phyloP scores from a whole-genome alignment of 2,797 vertebrate species.

The Premnoplex brunnescens region DNA sequence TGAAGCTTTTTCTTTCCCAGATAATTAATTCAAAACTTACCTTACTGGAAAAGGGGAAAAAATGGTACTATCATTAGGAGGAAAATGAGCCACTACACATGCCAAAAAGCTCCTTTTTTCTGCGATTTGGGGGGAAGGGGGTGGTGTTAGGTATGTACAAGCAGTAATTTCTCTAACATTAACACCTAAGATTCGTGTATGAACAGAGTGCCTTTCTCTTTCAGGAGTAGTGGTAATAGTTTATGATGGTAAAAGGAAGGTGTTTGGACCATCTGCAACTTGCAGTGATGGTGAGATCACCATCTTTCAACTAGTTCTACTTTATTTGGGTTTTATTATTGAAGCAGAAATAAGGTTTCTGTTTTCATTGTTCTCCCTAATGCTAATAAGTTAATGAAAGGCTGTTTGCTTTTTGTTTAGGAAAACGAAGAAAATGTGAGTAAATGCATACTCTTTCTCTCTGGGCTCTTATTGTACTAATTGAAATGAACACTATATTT shows the following conservation, averaged over 20 bases:
- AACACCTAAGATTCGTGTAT: neutral
- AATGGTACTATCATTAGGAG: neutral
- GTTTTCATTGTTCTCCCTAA: neutral
- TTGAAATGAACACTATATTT: slow-evolving; percentile 54
- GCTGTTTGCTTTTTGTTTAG: neutral
- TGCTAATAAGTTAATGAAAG: neutral
- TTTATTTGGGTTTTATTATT: neutral
- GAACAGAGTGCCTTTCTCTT: neutral
- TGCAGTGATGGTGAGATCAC: neutral
- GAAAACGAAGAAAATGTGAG: neutral
- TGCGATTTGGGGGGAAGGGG: neutral
- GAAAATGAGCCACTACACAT: neutral
- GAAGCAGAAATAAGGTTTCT: neutral
- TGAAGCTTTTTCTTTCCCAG: neutral
- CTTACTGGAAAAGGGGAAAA: neutral
- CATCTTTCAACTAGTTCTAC: neutral
- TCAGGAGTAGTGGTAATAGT: neutral
- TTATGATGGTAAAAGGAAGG: neutral
- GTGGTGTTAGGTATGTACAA: neutral
- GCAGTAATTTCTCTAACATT: neutral
- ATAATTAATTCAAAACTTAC: neutral
- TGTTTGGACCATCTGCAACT: neutral
- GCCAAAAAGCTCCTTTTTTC: neutral
- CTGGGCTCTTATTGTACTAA: slow-evolving; percentile 36
- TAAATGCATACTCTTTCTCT: neutral